A percentile compares a stretch with the other conserved stretches of the same genome.
These are phyloP conservation scores for Volucella bombylans DNA, from an alignment of 2,888 invertebrate species.

Conservation along the genomic window DNA sequence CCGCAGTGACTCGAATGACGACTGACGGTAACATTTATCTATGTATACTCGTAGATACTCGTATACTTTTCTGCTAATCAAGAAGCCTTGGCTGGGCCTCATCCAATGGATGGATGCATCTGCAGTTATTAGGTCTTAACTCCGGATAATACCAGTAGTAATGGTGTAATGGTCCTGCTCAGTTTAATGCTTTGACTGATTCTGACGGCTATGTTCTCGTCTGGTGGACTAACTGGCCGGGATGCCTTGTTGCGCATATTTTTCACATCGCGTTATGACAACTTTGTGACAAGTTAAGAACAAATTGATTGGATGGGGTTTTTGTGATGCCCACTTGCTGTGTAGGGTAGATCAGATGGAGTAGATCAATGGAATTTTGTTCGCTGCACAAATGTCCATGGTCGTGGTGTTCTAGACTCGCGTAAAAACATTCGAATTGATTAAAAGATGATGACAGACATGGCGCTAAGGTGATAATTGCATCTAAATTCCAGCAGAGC, in stretches of 20 bases:
- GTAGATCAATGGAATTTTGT: slow-evolving; percentile 27
- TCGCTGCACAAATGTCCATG: slow-evolving; percentile 20
- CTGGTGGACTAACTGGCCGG: slow-evolving; percentile 10
- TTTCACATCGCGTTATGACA: slow-evolving; percentile 71
- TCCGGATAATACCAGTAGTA: slow-evolving; percentile 3
- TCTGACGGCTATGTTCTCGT: neutral
- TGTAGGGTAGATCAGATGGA: slow-evolving; percentile 10
- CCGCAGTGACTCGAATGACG: slow-evolving; percentile 36
- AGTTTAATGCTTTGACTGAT: neutral
- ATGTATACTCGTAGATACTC: neutral
- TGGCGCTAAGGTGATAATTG: slow-evolving; percentile 74
- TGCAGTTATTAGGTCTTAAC: slow-evolving; percentile 49
- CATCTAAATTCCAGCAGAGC: slow-evolving; percentile 57
- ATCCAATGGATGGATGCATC: slow-evolving; percentile 44
- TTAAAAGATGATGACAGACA: slow-evolving; percentile 61
- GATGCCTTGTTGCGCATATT: slow-evolving; percentile 60
- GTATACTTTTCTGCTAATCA: slow-evolving; percentile 52
- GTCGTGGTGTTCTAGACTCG: slow-evolving; percentile 9
- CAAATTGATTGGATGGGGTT: slow-evolving; percentile 70
- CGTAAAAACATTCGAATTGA: slow-evolving; percentile 28
- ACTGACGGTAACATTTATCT: slow-evolving; percentile 64
- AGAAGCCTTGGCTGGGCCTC: slow-evolving; percentile 12
- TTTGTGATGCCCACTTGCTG: slow-evolving; percentile 27
- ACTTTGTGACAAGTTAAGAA: slow-evolving; percentile 72
- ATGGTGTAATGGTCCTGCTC: slow-evolving; percentile 9